These are phyloP conservation scores for Hapalemur alaotrensis DNA, from an alignment of 2,797 vertebrate species.

Conservation along the genomic window DNA sequence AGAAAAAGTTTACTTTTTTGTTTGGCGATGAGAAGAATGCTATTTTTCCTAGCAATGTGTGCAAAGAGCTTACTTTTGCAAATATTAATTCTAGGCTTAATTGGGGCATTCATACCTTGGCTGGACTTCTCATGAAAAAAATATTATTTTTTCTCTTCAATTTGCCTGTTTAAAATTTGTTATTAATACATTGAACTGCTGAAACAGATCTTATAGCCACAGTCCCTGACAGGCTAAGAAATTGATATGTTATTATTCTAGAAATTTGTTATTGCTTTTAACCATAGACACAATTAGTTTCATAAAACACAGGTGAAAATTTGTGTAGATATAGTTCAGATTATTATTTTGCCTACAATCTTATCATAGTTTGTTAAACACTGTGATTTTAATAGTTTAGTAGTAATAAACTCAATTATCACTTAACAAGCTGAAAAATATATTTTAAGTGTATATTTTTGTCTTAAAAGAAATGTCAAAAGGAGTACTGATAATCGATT, in stretches of 20 bases:
- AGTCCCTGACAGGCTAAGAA: neutral
- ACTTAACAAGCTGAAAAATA: slow-evolving; percentile 18
- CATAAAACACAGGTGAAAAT: neutral
- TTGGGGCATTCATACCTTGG: neutral
- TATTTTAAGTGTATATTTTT: neutral
- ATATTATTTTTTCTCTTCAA: neutral
- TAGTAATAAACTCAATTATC: slow-evolving; percentile 2
- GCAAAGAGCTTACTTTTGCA: neutral
- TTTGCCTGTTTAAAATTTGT: slow-evolving; percentile 18
- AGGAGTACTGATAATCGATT: neutral
- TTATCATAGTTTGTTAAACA: neutral
- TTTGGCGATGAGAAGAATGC: neutral
- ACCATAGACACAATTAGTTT: neutral
- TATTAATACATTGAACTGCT: neutral
- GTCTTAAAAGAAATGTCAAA: slow-evolving; percentile 8
- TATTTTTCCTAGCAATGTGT: neutral
- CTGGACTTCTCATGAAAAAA: slow-evolving; percentile 38
- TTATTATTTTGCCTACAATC: neutral
- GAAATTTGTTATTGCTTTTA: neutral
- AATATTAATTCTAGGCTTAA: neutral
- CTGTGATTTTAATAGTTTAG: neutral
- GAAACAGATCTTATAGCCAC: neutral
- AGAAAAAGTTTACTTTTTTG: neutral
- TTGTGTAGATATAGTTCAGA: slow-evolving; percentile 15
- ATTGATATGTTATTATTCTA: neutral